Percentiles rank a stretch among this genome's conserved stretches.
These are phyloP conservation scores for Chloroceryle aenea DNA, from an alignment of 2,113 vertebrate genomes.

Conservation along the genomic window DNA sequence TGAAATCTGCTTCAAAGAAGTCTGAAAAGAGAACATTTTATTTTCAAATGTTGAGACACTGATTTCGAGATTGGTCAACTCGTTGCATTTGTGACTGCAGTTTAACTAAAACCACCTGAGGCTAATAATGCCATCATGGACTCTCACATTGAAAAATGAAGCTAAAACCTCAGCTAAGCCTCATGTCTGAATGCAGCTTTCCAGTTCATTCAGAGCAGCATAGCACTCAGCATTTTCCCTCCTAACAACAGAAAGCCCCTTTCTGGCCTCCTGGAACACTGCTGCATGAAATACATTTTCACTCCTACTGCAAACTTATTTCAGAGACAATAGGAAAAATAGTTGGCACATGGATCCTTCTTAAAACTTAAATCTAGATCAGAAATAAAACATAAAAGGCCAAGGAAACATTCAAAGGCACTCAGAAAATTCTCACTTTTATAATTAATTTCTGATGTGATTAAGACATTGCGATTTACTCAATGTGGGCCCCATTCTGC, in stretches of 20 bases:
- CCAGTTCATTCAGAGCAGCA: constrained; percentile 30
- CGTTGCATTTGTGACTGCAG: not conserved
- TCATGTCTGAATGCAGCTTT: constrained; percentile 18
- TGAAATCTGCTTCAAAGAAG: not conserved
- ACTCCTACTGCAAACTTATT: constrained; percentile 45
- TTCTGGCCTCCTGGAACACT: constrained; percentile 1
- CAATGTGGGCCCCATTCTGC: not conserved
- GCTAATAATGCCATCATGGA: not conserved
- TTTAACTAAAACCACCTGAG: not conserved
- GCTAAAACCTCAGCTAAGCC: constrained; percentile 16
- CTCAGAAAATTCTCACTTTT: not conserved
- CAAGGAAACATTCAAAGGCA: not conserved
- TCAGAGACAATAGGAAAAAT: constrained; percentile 53
- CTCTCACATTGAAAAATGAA: not conserved
- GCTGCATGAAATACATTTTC: constrained; percentile 17
- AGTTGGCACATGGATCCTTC: not conserved
- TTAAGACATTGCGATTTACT: not conserved
- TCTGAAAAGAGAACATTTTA: not conserved
- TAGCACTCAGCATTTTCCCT: constrained; percentile 24
- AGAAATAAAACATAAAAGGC: not conserved
- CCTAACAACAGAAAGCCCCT: constrained; percentile 40
- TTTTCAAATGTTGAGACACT: not conserved
- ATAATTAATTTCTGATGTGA: not conserved
- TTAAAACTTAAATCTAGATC: constrained; percentile 16
- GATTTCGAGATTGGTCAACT: not conserved